A percentile compares a stretch with the other conserved stretches of the same genome.
Conservation (phyloP, 2,113 vertebrate species). For the Embiotoca jacksoni region DNA sequence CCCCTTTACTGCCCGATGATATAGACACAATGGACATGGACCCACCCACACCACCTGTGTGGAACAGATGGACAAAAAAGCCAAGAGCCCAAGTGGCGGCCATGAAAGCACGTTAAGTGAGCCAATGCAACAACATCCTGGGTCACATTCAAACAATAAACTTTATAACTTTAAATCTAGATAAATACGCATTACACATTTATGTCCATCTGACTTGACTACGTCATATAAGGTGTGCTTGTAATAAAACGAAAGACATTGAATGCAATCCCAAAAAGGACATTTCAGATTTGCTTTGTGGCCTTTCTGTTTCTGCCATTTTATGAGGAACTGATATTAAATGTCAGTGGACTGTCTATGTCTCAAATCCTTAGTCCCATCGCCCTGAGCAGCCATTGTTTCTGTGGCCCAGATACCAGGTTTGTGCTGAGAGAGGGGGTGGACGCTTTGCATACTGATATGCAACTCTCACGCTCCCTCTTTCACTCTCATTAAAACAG, state of each 20-base stretch:
- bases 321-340: constrained; percentile 10
- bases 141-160: background rate
- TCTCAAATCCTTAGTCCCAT: constrained; percentile 24
- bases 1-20: constrained; percentile 7
- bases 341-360: constrained; percentile 17
- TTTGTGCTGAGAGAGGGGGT: constrained; percentile 39
- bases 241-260: background rate
- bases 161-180: too few relatives aligned
- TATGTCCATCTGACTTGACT: too few relatives aligned
- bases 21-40: constrained; percentile 14
- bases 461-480: constrained; percentile 9
- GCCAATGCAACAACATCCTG: background rate
- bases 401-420: constrained; percentile 36
- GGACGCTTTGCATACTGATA: constrained; percentile 52
- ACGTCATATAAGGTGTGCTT: background rate
- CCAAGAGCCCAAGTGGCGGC: background rate
- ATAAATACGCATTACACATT: too few relatives aligned
- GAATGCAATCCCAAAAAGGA: background rate
- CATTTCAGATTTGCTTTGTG: background rate
- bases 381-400: constrained; percentile 40
- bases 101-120: constrained; percentile 16
- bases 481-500: constrained; percentile 50
- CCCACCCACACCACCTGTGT: background rate
- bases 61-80: constrained; percentile 23
- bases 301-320: background rate